Evolutionary conservation across 2,888 invertebrate species (phyloP).

Genomic region (Pseudococcus longispinus): DNA sequence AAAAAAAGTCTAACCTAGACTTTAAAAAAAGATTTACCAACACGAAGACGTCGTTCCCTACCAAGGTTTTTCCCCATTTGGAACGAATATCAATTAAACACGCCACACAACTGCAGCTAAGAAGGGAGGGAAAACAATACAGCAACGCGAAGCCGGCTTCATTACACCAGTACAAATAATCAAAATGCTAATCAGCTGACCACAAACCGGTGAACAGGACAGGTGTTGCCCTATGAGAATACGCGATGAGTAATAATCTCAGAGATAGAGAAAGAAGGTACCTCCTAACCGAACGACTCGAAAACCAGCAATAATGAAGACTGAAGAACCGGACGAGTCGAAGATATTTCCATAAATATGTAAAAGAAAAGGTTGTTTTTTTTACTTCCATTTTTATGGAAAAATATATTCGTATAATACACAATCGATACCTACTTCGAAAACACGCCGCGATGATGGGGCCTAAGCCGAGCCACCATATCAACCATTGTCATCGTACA

Average conservation of each 20-base stretch:
- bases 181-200: slow-evolving; percentile 31
- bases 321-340: background rate
- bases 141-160: background rate
- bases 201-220: background rate
- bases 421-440: background rate
- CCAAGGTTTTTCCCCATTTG: background rate
- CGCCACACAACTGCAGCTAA: background rate
- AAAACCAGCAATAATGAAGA: no score
- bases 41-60: background rate
- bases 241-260: slow-evolving; percentile 16
- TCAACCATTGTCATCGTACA: slow-evolving; percentile 15
- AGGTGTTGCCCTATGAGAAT: slow-evolving; percentile 14
- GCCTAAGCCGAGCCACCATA: background rate
- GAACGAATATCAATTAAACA: slow-evolving; percentile 1
- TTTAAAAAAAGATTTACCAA: background rate
- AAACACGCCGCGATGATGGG: background rate
- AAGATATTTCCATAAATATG: background rate
- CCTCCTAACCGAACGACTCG: background rate
- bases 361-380: background rate
- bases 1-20: background rate
- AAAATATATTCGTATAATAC: no score
- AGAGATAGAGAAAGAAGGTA: background rate
- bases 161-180: background rate
- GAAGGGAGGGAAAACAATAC: background rate
- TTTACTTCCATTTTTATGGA: background rate